Percentiles rank a stretch among this genome's conserved stretches.
phyloP scores from a whole-genome alignment of 2,113 vertebrate species.

The Tachysurus vachellii region DNA sequence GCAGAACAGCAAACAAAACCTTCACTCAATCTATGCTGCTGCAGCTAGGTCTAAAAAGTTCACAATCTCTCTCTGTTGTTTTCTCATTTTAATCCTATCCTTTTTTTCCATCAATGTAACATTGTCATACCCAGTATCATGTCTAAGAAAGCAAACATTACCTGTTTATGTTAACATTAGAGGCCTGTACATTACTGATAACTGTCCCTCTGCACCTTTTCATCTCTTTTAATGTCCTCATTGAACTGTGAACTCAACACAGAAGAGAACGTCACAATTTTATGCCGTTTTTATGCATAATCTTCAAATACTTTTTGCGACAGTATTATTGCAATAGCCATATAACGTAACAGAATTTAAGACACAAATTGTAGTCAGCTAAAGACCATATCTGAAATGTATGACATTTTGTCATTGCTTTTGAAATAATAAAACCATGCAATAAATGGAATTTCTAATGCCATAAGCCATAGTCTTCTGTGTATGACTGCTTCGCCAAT shows the following conservation, averaged over 20 bases:
- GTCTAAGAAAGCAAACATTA: slow-evolving; percentile 28
- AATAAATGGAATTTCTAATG: slow-evolving; percentile 27
- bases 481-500: not conserved
- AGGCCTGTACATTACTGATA: not conserved
- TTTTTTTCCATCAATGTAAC: not conserved
- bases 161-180: slow-evolving; percentile 19
- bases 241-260: slow-evolving; percentile 6
- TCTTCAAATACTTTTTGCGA: slow-evolving; percentile 27
- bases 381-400: slow-evolving; percentile 11
- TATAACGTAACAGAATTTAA: slow-evolving; percentile 7
- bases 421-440: slow-evolving; percentile 20
- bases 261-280: slow-evolving; percentile 6
- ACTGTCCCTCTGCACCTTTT: not conserved
- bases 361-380: slow-evolving; percentile 18
- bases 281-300: slow-evolving; percentile 37
- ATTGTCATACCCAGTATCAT: not conserved
- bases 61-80: not conserved
- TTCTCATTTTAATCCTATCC: not conserved
- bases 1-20: not conserved
- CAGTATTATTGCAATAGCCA: slow-evolving; percentile 36
- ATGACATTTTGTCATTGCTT: slow-evolving; percentile 16
- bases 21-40: not conserved
- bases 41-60: too few relatives aligned
- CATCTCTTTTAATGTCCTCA: not conserved
- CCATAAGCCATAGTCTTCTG: not conserved